Evolutionary conservation across 2,797 vertebrate species (phyloP).

Genomic region (Falco concolor): DNA sequence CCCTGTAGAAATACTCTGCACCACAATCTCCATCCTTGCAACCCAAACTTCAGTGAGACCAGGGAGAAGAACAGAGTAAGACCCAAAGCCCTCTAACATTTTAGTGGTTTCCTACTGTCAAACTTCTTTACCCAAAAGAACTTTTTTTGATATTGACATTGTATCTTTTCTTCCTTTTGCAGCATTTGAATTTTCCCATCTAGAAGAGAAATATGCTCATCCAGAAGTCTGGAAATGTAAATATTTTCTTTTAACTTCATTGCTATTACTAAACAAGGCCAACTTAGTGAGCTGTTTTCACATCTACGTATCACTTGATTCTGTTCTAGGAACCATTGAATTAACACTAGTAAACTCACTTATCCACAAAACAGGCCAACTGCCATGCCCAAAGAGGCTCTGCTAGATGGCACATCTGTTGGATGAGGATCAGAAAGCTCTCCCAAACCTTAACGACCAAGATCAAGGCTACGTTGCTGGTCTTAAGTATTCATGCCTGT

Average conservation of each 20-base stretch:
- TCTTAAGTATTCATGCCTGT: background rate
- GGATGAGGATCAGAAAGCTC: background rate
- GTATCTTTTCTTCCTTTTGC: background rate
- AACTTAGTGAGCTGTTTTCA: background rate
- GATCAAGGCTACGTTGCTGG: fast-evolving
- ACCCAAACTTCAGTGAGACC: background rate
- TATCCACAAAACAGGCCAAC: background rate
- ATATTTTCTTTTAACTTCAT: background rate
- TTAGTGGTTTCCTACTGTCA: background rate
- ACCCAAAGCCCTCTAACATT: background rate
- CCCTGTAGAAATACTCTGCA: background rate
- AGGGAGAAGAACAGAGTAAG: background rate
- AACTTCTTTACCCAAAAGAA: background rate
- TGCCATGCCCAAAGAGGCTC: background rate
- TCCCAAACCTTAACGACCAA: background rate
- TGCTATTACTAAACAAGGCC: background rate
- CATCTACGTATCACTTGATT: background rate
- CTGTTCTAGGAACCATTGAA: background rate
- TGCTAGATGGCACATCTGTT: background rate
- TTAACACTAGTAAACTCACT: background rate
- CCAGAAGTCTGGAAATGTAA: background rate
- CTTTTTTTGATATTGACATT: background rate
- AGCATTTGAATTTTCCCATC: background rate
- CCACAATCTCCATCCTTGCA: background rate
- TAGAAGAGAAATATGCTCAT: background rate